phyloP scores from a whole-genome alignment of 2,888 invertebrate genomes.

The Ectropis crepuscularia region DNA sequence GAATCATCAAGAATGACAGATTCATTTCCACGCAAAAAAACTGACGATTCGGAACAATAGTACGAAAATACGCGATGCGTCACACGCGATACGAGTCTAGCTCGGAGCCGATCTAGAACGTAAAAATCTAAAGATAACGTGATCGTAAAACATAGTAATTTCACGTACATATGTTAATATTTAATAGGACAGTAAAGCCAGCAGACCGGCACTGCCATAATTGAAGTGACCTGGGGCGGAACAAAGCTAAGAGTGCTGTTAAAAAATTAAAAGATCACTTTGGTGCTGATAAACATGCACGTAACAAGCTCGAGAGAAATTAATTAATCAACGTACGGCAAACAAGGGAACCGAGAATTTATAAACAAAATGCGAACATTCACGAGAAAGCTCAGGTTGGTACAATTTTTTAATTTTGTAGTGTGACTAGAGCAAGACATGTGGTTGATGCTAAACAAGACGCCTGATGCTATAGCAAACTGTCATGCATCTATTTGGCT shows the following conservation, averaged over 20 bases:
- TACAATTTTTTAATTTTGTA: too few relatives aligned
- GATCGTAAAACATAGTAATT: constrained; percentile 47
- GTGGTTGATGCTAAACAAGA: too few relatives aligned
- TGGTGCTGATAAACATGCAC: constrained; percentile 41
- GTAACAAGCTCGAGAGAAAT: constrained; percentile 27
- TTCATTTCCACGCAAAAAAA: constrained; percentile 27
- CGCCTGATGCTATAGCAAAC: too few relatives aligned
- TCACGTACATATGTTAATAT: constrained; percentile 56
- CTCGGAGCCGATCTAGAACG: constrained; percentile 25
- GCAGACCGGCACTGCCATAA: constrained; percentile 71
- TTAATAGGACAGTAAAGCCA: constrained; percentile 77
- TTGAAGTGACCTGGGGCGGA: constrained; percentile 33
- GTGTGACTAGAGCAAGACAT: too few relatives aligned
- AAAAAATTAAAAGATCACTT: constrained; percentile 58
- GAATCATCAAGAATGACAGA: constrained; percentile 19
- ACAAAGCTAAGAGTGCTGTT: constrained; percentile 46
- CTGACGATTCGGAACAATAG: constrained; percentile 22
- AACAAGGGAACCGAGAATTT: constrained; percentile 19
- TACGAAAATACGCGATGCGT: constrained; percentile 29
- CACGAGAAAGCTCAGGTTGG: background rate
- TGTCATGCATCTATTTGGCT: too few relatives aligned
- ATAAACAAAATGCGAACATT: constrained; percentile 9
- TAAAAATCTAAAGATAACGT: constrained; percentile 36
- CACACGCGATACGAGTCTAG: constrained; percentile 22
- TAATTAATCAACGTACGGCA: constrained; percentile 31